A percentile compares a stretch with the other conserved stretches of the same genome.
These are phyloP conservation scores for Myxocyprinus asiaticus DNA, from an alignment of 2,113 vertebrate species.

Conservation along the genomic window DNA sequence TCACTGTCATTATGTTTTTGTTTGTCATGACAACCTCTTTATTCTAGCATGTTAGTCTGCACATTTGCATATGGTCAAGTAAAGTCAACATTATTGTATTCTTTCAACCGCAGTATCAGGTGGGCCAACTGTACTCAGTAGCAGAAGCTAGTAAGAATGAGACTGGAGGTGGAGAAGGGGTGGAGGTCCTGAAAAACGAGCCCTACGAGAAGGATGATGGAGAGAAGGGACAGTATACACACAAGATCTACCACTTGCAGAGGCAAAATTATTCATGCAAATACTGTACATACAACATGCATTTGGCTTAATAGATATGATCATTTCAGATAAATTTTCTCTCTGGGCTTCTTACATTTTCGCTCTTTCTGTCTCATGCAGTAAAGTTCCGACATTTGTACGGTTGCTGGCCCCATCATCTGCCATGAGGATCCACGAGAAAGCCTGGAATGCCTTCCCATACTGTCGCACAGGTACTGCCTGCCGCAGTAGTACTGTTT, in stretches of 20 bases:
- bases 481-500: neutral
- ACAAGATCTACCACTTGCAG: conserved; percentile 91
- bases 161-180: conserved; percentile 97
- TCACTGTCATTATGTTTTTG: neutral
- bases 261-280: conserved; percentile 58
- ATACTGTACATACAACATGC: neutral
- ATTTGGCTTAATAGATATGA: neutral
- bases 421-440: conserved; percentile 89
- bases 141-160: conserved; percentile 96
- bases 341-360: neutral
- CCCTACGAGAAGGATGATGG: conserved; percentile 87
- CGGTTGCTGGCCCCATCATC: conserved; percentile 84
- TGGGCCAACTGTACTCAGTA: conserved; percentile 93
- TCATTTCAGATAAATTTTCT: neutral
- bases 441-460: conserved; percentile 98
- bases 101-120: conserved; percentile 83
- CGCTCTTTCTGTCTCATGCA: conserved; percentile 59
- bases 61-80: neutral
- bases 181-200: conserved; percentile 89
- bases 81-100: neutral
- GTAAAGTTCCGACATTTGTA: conserved; percentile 89
- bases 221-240: conserved; percentile 95
- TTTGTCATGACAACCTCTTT: neutral
- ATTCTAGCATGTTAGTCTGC: neutral
- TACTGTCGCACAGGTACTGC: conserved; percentile 91